Conservation (phyloP, 2,113 vertebrate genomes). For the Meriones unguiculatus region DNA sequence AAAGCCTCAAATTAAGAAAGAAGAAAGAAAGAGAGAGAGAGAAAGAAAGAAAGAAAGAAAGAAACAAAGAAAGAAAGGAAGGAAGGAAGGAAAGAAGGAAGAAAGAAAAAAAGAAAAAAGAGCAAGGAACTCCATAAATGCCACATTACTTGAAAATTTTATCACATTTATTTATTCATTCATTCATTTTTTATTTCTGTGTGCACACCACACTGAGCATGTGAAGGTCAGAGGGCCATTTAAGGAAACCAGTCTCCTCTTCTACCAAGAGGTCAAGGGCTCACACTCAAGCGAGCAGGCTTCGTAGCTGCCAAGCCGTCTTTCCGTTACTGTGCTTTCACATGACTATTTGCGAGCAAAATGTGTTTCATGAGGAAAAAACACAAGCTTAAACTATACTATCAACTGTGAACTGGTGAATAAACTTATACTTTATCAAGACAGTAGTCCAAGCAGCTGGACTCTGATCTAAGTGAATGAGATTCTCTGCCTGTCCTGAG, state of each 20-base stretch:
- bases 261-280: neutral
- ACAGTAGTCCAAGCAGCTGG: neutral
- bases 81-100: neutral
- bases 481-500: neutral
- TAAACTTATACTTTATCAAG: neutral
- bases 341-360: slow-evolving; percentile 21
- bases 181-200: neutral
- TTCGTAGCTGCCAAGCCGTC: neutral
- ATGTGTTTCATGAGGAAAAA: neutral
- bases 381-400: slow-evolving; percentile 12
- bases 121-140: neutral
- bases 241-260: neutral
- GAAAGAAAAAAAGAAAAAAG: neutral
- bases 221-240: neutral
- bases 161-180: neutral
- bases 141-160: neutral
- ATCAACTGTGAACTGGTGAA: neutral
- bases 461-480: neutral
- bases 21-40: neutral
- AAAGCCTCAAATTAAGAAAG: neutral
- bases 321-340: neutral
- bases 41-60: neutral
- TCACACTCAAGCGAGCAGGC: neutral
- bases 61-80: neutral
- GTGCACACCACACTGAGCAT: neutral